Conservation (phyloP, 2,888 invertebrate genomes). For the Drosophila setosimentum region DNA sequence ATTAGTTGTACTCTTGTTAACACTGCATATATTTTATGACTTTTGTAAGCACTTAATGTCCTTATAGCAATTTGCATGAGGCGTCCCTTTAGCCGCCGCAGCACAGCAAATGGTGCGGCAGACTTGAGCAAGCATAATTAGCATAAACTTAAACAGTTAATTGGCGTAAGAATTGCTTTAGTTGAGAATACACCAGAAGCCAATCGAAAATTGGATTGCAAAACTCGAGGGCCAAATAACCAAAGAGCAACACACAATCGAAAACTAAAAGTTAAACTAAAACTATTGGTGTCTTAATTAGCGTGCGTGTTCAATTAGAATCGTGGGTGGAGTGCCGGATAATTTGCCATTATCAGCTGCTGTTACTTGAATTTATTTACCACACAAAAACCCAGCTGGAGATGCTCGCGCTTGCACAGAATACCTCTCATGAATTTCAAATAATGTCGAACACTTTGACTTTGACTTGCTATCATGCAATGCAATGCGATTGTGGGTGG, state of each 20-base stretch:
- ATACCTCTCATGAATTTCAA: slow-evolving; percentile 79
- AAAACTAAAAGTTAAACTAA: slow-evolving; percentile 51
- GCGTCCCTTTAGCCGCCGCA: slow-evolving; percentile 45
- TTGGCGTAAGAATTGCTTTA: slow-evolving; percentile 77
- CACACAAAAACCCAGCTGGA: slow-evolving; percentile 42
- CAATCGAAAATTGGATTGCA: slow-evolving; percentile 47
- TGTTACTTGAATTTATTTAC: slow-evolving; percentile 72
- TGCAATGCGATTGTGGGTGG: slow-evolving; percentile 65
- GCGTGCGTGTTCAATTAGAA: slow-evolving; percentile 77
- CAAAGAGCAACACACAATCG: slow-evolving; percentile 29
- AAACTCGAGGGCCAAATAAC: slow-evolving; percentile 18
- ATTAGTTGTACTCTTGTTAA: neutral
- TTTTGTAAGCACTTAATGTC: slow-evolving; percentile 8
- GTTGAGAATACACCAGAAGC: slow-evolving; percentile 41
- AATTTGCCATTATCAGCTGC: slow-evolving; percentile 76
- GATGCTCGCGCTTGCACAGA: slow-evolving; percentile 37
- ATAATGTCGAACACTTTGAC: slow-evolving; percentile 81
- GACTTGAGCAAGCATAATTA: slow-evolving; percentile 62
- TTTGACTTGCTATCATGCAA: slow-evolving; percentile 70
- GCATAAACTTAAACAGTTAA: slow-evolving; percentile 77
- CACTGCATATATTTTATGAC: slow-evolving; percentile 39
- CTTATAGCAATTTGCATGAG: slow-evolving; percentile 13
- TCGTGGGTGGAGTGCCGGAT: slow-evolving; percentile 31
- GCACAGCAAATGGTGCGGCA: slow-evolving; percentile 44
- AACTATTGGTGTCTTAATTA: slow-evolving; percentile 80